A percentile compares a stretch with the other conserved stretches of the same genome.
phyloP scores from a whole-genome alignment of 2,888 invertebrate genomes.

The Gymnosoma rotundatum region DNA sequence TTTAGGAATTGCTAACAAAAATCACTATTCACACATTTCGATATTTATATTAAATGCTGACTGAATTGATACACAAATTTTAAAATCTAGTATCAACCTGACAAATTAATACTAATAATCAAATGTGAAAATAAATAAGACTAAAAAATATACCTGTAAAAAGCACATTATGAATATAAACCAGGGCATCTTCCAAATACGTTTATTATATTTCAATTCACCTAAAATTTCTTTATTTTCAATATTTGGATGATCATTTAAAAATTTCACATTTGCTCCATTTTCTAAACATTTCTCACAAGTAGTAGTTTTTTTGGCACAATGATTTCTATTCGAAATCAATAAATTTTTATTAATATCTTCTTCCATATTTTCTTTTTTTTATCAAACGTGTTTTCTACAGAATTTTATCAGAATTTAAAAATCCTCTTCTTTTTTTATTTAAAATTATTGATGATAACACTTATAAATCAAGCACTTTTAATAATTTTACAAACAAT shows the following conservation, averaged over 20 bases:
- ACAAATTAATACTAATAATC: too few relatives aligned
- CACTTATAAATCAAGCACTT: neutral
- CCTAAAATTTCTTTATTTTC: slow-evolving; percentile 72
- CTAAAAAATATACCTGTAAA: slow-evolving; percentile 74
- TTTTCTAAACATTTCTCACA: slow-evolving; percentile 34
- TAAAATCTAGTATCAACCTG: too few relatives aligned
- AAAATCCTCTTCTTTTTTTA: neutral
- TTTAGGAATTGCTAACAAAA: too few relatives aligned
- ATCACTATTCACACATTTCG: too few relatives aligned
- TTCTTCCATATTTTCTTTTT: slow-evolving; percentile 2
- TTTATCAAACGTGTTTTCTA: neutral
- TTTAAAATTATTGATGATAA: neutral
- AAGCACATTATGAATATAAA: slow-evolving; percentile 76
- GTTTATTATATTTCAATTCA: slow-evolving; percentile 72
- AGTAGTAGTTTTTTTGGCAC: slow-evolving; percentile 15
- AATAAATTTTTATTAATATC: slow-evolving; percentile 44
- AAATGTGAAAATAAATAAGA: too few relatives aligned
- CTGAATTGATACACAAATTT: too few relatives aligned
- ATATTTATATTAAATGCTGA: too few relatives aligned
- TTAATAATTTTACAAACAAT: slow-evolving; percentile 6
- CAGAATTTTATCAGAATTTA: neutral
- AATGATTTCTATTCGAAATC: slow-evolving; percentile 33
- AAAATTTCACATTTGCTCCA: slow-evolving; percentile 25
- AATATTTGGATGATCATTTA: neutral
- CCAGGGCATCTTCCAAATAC: slow-evolving; percentile 76